A percentile compares a stretch with the other conserved stretches of the same genome.
These are phyloP conservation scores for Oppia nitens DNA, from an alignment of 1,140 invertebrate species.

Conservation along the genomic window DNA sequence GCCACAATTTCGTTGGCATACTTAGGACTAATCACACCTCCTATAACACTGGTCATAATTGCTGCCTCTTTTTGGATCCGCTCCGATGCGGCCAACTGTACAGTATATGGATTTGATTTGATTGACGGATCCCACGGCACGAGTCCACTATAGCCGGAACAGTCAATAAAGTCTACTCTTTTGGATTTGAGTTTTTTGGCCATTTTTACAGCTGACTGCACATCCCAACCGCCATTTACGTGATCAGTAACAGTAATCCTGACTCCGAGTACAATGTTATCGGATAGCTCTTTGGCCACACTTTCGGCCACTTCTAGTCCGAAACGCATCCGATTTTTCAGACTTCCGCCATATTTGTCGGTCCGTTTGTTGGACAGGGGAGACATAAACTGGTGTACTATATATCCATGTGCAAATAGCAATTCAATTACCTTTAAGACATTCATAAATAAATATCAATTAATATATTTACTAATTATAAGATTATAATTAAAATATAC, in stretches of 20 bases:
- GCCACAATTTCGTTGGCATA: slow-evolving; percentile 1
- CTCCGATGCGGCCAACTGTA: background rate
- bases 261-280: background rate
- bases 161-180: background rate
- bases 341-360: slow-evolving; percentile 22
- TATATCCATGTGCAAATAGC: slow-evolving; percentile 24
- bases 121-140: background rate
- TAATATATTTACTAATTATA: background rate
- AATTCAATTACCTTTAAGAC: slow-evolving; percentile 11
- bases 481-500: background rate
- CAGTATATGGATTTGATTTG: background rate
- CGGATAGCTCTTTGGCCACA: background rate
- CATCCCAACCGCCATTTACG: background rate
- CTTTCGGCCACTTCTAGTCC: background rate
- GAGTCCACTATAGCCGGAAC: background rate
- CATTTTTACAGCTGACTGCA: background rate
- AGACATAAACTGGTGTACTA: slow-evolving; percentile 22
- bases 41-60: background rate
- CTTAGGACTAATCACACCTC: background rate
- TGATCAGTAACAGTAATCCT: background rate
- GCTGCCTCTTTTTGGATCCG: background rate
- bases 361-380: slow-evolving; percentile 21
- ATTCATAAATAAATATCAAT: background rate
- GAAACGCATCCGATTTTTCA: slow-evolving; percentile 21
- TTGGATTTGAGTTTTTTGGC: background rate